phyloP scores from a whole-genome alignment of 2,797 vertebrate species.

The Anolis apletophallus region DNA sequence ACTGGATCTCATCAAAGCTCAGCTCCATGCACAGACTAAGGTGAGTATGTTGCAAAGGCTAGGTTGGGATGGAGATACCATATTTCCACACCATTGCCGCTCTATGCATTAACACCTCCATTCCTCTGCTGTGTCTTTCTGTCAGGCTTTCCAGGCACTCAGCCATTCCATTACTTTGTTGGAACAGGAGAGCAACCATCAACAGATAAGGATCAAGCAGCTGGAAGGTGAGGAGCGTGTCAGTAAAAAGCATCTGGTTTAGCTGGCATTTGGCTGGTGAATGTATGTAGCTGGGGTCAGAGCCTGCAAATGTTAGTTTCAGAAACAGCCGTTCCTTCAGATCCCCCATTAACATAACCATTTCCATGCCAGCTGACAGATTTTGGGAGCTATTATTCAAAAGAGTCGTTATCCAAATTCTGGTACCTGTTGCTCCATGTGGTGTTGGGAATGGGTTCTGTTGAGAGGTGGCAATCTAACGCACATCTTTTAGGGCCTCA shows the following conservation, averaged over 20 bases:
- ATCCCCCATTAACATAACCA: too few species aligned
- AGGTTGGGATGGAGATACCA: too few species aligned
- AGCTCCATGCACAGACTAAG: conserved; percentile 69
- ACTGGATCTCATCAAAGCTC: conserved; percentile 68
- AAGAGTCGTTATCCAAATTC: too few species aligned
- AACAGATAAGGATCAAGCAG: conserved; percentile 70
- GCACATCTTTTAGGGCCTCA: not conserved
- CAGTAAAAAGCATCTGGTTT: too few species aligned
- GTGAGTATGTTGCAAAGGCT: conserved; percentile 23
- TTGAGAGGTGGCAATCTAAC: too few species aligned
- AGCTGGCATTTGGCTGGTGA: not conserved
- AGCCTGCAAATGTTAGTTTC: too few species aligned
- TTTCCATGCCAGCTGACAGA: too few species aligned
- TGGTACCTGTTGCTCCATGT: too few species aligned
- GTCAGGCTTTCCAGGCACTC: conserved; percentile 71
- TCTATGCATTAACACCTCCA: not conserved
- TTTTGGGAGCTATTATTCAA: too few species aligned
- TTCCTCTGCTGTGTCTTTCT: not conserved
- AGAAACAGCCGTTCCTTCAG: too few species aligned
- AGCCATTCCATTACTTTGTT: conserved; percentile 73
- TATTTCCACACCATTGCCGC: not conserved
- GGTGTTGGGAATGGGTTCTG: too few species aligned
- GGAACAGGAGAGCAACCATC: conserved; percentile 71
- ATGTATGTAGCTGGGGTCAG: too few species aligned
- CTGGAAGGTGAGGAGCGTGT: conserved; percentile 62